Conservation (phyloP, 1,140 invertebrate genomes). For the Cotesia typhae region DNA sequence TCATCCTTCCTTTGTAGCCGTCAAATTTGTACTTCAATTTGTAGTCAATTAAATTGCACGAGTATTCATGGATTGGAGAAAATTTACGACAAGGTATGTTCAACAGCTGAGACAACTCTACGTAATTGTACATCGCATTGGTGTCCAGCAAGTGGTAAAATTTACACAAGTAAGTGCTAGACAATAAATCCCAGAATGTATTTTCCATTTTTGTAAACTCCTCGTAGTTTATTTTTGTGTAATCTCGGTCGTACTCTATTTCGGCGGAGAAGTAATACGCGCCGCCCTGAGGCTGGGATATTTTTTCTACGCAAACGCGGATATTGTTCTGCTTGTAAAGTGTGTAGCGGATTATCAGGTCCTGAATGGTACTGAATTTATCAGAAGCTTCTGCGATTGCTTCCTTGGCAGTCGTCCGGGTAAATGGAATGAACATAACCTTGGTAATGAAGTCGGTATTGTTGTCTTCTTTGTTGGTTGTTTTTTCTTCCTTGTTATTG, state of each 20-base stretch:
- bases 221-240: neutral
- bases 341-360: neutral
- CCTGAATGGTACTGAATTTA: neutral
- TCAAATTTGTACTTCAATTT: constrained; percentile 12
- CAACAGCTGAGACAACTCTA: neutral
- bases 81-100: neutral
- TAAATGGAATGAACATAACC: neutral
- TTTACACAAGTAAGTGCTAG: neutral
- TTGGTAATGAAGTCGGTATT: neutral
- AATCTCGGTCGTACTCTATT: neutral
- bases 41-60: neutral
- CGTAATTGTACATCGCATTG: neutral
- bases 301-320: neutral
- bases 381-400: neutral
- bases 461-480: neutral
- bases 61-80: neutral
- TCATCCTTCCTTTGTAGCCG: constrained; percentile 3
- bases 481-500: neutral
- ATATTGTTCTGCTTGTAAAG: neutral
- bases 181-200: neutral
- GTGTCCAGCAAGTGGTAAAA: neutral
- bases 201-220: neutral
- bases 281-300: neutral
- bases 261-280: neutral
- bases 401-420: constrained; percentile 1